Evolutionary conservation across 2,797 vertebrate genomes (phyloP).

Genomic region (Chrysocyon brachyurus): DNA sequence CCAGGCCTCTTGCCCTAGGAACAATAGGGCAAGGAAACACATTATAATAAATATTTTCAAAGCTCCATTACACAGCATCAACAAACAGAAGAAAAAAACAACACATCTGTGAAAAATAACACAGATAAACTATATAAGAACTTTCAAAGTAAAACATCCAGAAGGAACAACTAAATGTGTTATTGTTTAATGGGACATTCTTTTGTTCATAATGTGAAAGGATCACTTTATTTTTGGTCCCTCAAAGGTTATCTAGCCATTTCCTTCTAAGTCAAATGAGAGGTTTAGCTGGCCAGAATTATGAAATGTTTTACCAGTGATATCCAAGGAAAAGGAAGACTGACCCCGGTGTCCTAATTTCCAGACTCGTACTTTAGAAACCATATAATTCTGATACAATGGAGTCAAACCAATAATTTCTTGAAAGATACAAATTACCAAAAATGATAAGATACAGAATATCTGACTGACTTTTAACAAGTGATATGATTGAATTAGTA

Average conservation of each 20-base stretch:
- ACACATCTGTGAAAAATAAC: not conserved
- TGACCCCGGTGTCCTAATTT: not conserved
- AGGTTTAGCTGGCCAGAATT: not conserved
- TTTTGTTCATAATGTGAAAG: not conserved
- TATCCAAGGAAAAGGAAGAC: not conserved
- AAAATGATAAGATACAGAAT: constrained; percentile 13
- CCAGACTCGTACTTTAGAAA: not conserved
- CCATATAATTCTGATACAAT: not conserved
- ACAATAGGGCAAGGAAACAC: not conserved
- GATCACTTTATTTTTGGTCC: not conserved
- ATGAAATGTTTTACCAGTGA: not conserved
- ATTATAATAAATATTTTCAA: constrained; percentile 36
- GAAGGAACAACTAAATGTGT: not conserved
- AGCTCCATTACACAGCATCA: not conserved
- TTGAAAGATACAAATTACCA: not conserved
- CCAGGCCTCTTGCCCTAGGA: not conserved
- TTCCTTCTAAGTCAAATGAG: constrained; percentile 14
- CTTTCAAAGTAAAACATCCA: not conserved
- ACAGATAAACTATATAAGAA: not conserved
- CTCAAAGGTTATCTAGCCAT: not conserved
- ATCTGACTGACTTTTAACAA: not conserved
- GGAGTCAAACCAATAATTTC: not conserved
- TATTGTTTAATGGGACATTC: not conserved
- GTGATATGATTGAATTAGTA: not conserved
- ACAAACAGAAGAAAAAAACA: not conserved